Conservation (phyloP, 2,113 vertebrate species). For the Chamaetylas fuelleborni region DNA sequence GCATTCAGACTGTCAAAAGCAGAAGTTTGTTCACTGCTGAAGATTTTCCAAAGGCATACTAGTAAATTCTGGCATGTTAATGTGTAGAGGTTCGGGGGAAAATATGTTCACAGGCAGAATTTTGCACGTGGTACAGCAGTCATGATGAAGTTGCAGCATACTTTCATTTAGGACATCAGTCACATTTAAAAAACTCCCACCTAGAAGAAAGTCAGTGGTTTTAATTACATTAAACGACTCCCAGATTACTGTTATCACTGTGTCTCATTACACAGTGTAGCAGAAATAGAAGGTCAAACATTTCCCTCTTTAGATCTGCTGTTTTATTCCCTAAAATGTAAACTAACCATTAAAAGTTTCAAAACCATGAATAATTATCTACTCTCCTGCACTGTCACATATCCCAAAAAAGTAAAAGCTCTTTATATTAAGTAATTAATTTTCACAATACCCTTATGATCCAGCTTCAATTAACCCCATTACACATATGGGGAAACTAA, state of each 20-base stretch:
- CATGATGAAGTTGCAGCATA: neutral
- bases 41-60: neutral
- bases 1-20: neutral
- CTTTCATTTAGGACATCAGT: neutral
- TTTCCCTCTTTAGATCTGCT: neutral
- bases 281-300: neutral
- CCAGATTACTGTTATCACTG: neutral
- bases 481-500: neutral
- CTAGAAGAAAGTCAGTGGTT: neutral
- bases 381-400: neutral
- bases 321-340: neutral
- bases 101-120: neutral
- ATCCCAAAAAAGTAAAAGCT: neutral
- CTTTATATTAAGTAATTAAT: neutral
- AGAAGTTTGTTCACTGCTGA: neutral
- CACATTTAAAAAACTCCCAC: neutral
- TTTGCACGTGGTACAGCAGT: neutral
- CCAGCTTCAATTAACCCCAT: neutral
- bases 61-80: neutral
- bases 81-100: neutral
- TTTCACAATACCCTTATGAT: neutral
- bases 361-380: neutral
- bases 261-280: neutral
- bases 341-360: neutral
- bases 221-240: conserved; percentile 2